These are phyloP conservation scores for Trilocha varians DNA, from an alignment of 2,888 invertebrate species.

Conservation along the genomic window DNA sequence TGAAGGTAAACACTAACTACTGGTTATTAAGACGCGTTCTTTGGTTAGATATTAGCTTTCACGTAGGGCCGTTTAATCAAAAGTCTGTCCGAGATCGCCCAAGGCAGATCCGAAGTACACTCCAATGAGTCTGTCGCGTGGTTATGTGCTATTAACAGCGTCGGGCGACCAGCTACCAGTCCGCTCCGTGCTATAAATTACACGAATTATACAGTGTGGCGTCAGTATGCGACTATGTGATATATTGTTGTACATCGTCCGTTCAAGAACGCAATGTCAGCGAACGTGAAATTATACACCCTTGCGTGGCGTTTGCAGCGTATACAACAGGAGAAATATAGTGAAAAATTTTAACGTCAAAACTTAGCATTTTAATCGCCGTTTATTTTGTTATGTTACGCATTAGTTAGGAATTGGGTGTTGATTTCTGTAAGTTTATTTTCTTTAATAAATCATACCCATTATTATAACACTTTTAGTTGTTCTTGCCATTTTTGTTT, in stretches of 20 bases:
- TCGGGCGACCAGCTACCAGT: constrained; percentile 55
- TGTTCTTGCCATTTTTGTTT: no score
- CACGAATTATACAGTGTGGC: constrained; percentile 65
- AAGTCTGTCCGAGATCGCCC: constrained; percentile 21
- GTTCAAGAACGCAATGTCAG: constrained; percentile 49
- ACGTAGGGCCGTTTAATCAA: constrained; percentile 40
- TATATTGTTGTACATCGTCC: constrained; percentile 60
- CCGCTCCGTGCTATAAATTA: constrained; percentile 58
- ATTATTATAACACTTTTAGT: no score
- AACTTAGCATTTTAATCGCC: no score
- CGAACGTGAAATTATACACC: constrained; percentile 63
- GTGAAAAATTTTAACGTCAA: no score
- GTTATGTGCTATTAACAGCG: constrained; percentile 60
- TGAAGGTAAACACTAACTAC: constrained; percentile 12
- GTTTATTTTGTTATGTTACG: no score
- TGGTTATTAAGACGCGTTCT: constrained; percentile 10
- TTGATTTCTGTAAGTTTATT: no score
- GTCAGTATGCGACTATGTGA: constrained; percentile 54
- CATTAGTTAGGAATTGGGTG: no score
- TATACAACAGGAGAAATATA: no score
- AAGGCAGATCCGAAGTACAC: constrained; percentile 26
- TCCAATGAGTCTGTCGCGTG: constrained; percentile 62
- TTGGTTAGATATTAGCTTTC: constrained; percentile 28
- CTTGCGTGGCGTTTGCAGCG: constrained; percentile 48
- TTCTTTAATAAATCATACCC: no score